Percentiles rank a stretch among this genome's conserved stretches.
phyloP scores from a whole-genome alignment of 2,888 invertebrate genomes.

The Catotricha subobsoleta region DNA sequence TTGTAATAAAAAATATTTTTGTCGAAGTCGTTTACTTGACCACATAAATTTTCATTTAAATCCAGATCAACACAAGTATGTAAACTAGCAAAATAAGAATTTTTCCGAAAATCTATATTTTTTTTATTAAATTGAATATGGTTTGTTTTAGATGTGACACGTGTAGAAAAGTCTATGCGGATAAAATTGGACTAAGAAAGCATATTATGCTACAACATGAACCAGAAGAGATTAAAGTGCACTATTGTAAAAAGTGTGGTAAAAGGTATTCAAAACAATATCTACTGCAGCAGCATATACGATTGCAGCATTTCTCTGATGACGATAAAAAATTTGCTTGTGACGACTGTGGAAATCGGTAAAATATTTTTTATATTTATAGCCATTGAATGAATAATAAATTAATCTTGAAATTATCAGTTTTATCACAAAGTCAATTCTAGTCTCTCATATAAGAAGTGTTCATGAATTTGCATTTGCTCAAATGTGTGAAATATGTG shows the following conservation, averaged over 20 bases:
- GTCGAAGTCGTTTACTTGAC: slow-evolving; percentile 22
- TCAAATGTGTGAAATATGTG: slow-evolving; percentile 6
- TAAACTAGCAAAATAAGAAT: too few species aligned
- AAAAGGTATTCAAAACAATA: slow-evolving; percentile 21
- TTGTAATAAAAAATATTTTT: slow-evolving; percentile 25
- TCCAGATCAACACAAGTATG: slow-evolving; percentile 27
- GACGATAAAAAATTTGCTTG: slow-evolving; percentile 18
- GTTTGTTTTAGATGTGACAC: neutral
- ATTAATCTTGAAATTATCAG: too few species aligned
- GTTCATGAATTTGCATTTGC: neutral
- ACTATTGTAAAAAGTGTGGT: slow-evolving; percentile 22
- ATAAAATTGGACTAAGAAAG: slow-evolving; percentile 24
- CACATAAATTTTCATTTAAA: slow-evolving; percentile 25
- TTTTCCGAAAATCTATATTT: slow-evolving; percentile 20
- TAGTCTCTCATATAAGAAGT: neutral
- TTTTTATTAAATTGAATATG: neutral
- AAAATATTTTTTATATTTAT: slow-evolving; percentile 7
- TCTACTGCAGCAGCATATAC: slow-evolving; percentile 23
- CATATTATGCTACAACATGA: slow-evolving; percentile 13
- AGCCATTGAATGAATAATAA: neutral
- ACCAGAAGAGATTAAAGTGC: slow-evolving; percentile 2
- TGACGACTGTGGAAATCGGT: slow-evolving; percentile 20
- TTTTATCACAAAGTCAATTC: neutral
- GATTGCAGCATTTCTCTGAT: slow-evolving; percentile 12
- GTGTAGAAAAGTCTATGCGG: slow-evolving; percentile 16